These are phyloP conservation scores for Antechinus flavipes DNA, from an alignment of 2,113 vertebrate genomes.

Conservation along the genomic window DNA sequence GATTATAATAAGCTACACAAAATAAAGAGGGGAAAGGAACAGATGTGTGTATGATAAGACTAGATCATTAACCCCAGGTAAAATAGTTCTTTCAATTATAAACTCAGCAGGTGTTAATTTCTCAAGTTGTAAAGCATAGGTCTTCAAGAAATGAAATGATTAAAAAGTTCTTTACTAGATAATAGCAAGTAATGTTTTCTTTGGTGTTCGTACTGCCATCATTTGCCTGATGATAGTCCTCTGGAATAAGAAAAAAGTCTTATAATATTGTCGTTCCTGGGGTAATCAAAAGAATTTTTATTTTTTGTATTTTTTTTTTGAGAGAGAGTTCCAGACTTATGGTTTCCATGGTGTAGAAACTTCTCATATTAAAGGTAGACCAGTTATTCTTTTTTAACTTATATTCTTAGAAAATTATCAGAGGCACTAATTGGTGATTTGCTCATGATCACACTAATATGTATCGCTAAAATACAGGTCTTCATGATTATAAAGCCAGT, in stretches of 20 bases:
- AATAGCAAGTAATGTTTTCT: not conserved
- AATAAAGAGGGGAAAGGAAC: not conserved
- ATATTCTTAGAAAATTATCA: not conserved
- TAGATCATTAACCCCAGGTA: not conserved
- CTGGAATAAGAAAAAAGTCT: not conserved
- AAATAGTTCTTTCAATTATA: not conserved
- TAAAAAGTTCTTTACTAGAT: not conserved
- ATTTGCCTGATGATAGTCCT: not conserved
- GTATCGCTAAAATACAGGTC: not conserved
- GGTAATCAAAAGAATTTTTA: not conserved
- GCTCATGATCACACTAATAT: not conserved
- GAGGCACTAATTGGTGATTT: not conserved
- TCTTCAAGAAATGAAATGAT: not conserved
- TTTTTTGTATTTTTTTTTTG: not conserved
- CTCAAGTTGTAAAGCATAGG: not conserved
- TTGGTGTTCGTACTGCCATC: not conserved
- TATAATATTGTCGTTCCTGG: not conserved
- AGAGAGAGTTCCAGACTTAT: not conserved
- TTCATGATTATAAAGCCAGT: not conserved
- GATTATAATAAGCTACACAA: not conserved
- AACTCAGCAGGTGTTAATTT: not conserved
- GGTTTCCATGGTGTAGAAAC: not conserved
- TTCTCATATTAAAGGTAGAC: not conserved
- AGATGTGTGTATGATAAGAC: not conserved
- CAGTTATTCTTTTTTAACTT: too few relatives aligned